phyloP scores from a whole-genome alignment of 2,113 vertebrate species.

The Pachyramphus minor region DNA sequence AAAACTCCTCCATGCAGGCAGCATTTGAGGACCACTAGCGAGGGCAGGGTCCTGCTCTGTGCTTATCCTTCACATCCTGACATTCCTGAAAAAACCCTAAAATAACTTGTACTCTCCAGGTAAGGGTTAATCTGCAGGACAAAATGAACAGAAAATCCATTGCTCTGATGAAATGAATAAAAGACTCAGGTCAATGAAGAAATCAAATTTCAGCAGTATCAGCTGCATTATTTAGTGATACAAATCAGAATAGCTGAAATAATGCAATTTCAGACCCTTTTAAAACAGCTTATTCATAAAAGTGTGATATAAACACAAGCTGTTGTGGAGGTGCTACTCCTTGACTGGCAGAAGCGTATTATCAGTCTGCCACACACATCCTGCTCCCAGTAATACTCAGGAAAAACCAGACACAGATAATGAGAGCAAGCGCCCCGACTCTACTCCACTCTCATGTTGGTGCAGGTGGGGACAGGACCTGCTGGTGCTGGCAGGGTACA shows the following conservation, averaged over 20 bases:
- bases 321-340: conserved; percentile 16
- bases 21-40: not conserved
- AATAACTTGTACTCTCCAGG: not conserved
- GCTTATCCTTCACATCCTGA: not conserved
- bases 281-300: conserved; percentile 11
- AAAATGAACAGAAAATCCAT: conserved; percentile 24
- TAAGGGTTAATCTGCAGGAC: conserved; percentile 8
- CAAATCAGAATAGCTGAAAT: conserved; percentile 33
- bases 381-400: not conserved
- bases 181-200: conserved; percentile 31
- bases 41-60: not conserved
- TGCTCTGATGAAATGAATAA: not conserved
- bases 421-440: accelerated
- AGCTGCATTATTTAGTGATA: conserved; percentile 16
- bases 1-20: not conserved
- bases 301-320: conserved; percentile 22
- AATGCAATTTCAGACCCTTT: conserved; percentile 33
- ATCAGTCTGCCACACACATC: conserved; percentile 16
- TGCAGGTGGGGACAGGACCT: not conserved
- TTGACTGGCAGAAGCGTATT: conserved; percentile 14
- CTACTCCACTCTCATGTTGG: accelerated
- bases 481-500: not conserved
- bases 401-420: not conserved
- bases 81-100: not conserved
- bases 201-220: conserved; percentile 34